A percentile compares a stretch with the other conserved stretches of the same genome.
phyloP scores from a whole-genome alignment of 2,797 vertebrate species.

The Pseudocheirus occidentalis region DNA sequence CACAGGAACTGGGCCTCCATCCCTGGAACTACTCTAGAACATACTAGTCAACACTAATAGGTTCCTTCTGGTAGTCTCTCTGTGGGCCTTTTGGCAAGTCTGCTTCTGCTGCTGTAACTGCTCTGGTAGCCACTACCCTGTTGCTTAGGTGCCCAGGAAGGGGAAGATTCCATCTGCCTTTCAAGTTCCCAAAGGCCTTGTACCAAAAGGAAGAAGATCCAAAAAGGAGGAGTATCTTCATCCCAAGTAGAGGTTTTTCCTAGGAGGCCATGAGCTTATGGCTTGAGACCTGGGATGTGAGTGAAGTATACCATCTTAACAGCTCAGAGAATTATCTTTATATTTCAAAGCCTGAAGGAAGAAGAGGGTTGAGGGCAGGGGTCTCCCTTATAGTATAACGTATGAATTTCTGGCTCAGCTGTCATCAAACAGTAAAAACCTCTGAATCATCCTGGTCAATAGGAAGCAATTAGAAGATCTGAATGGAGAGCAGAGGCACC shows the following conservation, averaged over 20 bases:
- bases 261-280: neutral
- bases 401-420: neutral
- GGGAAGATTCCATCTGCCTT: neutral
- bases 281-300: neutral
- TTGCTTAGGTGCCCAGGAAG: neutral
- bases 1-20: neutral
- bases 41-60: neutral
- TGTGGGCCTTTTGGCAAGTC: neutral
- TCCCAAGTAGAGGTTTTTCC: neutral
- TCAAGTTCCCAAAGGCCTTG: neutral
- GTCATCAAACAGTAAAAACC: neutral
- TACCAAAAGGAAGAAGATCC: neutral
- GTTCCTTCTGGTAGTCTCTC: neutral
- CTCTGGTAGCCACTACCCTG: neutral
- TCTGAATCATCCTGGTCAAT: neutral
- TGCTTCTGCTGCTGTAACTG: neutral
- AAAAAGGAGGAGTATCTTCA: neutral
- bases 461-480: neutral
- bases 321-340: neutral
- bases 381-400: neutral
- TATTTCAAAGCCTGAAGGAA: neutral
- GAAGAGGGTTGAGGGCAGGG: neutral
- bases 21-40: neutral
- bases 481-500: neutral
- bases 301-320: neutral